These are phyloP conservation scores for Tanytarsus gracilentus DNA, from an alignment of 2,888 invertebrate genomes.

Conservation along the genomic window DNA sequence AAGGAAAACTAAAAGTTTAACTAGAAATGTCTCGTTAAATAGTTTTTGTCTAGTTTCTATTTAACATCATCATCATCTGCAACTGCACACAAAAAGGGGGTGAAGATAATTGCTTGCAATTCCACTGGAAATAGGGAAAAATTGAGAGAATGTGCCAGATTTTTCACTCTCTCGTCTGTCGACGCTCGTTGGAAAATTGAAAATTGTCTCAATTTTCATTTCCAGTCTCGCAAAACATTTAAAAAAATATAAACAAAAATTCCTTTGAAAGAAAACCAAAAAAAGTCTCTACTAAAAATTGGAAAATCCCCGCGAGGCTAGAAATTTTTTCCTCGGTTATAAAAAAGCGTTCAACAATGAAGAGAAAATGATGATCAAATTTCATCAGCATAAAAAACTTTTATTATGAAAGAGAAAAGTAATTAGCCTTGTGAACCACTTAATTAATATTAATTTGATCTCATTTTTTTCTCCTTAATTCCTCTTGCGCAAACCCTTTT, in stretches of 20 bases:
- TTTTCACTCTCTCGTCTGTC: background rate
- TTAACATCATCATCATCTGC: background rate
- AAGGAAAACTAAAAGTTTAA: background rate
- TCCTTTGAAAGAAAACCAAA: too few relatives aligned
- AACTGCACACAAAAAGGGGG: background rate
- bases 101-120: background rate
- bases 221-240: too few relatives aligned
- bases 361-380: background rate
- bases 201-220: too few relatives aligned
- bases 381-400: too few relatives aligned
- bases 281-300: too few relatives aligned
- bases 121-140: background rate
- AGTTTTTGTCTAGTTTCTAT: background rate
- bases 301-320: too few relatives aligned
- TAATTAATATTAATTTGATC: conserved; percentile 27
- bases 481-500: too few relatives aligned
- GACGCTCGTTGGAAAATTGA: too few relatives aligned
- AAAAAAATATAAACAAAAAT: too few relatives aligned
- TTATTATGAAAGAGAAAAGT: background rate
- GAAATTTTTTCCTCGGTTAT: too few relatives aligned
- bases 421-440: conserved; percentile 24
- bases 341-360: background rate
- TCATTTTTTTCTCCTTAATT: background rate
- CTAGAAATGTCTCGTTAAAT: background rate
- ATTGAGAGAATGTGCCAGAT: background rate